Base-by-base conservation (phyloP, 2,113 vertebrate genomes). In the Narcine bancroftii region DNA sequence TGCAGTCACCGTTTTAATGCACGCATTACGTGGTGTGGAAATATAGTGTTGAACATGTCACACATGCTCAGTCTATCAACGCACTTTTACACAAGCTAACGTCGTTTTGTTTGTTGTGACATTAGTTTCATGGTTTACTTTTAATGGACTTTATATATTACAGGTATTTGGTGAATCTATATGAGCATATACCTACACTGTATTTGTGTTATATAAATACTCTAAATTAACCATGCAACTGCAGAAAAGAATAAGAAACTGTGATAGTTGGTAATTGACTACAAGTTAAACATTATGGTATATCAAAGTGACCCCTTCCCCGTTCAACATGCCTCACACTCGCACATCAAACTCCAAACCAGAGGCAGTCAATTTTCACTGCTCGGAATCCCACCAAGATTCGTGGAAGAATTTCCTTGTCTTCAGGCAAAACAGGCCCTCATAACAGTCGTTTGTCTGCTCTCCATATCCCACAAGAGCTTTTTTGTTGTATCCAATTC, bases 401-500 rank as follows among this genome's bases (percentile, higher is more conserved):
- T 92, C 91, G n/a, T 89, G 92, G 93, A 95, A 92, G 92, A 94
- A 94, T 94, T 93, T 94, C 93, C 92, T 93, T 92, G 81, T 94
- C 93, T 95, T 93, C 93, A 94, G 93, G 94, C 92, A 92, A 94
- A 93, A 94, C 92, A 92, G 63, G 92, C 93, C 85, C 94, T 92
- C 94, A 94, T 94, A 93, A 93, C 94, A 75, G 92, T 76, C 63
- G 71, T 92, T 92, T 91, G 83, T 92, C 92, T 93, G 89, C 94
- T 94, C 94, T 94, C 94, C 95, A 94, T 94, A 94, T 95, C 94
- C 95, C 95, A 95, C 94, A 94, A 93, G 79, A 94, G 94, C 93
- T 73, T 93, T 92, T 75, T 92, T 92, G 92, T 92, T 92, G 71
- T 56, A 92, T 92, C 87, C 92, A 76, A 93, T 92, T 94, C 92